Evolutionary conservation across 2,888 invertebrate genomes (phyloP), one percentile per base, ranked within the genome.

Genomic region (Adelognathus sp.): DNA sequence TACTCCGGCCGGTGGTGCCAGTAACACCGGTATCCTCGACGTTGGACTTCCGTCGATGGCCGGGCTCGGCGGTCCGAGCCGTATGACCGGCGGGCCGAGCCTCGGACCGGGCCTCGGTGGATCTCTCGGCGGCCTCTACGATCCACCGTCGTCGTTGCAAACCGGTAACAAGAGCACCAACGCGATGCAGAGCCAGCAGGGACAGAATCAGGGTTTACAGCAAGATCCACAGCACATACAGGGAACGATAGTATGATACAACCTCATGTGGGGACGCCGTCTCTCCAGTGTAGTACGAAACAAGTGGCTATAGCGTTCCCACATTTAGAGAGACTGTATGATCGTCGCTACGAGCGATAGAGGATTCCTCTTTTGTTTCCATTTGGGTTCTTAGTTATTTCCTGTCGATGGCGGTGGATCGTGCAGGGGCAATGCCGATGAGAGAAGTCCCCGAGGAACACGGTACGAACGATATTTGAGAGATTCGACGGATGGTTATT

Each of bases 231-330:
- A 96, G 90, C 96, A 96, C 89, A 92, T 97, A 80, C 97, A 97
- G 92, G 97, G 97, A 85, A 97, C 97, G 90, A 97, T 97, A 92
- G 97, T 97, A 96, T 97, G 97, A 97, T 97, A 97, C 94, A 95
- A 97, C 94, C 95, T 96, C 81, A 96, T 97, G 96, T 96, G 97
- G 96, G 96, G 97, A 94, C 96, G 96, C 92, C 95, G 96, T 93
- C 93, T 95, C 92, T 95, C 96, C 93, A 95, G 96, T 92, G 95
- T 95, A 85, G 92, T 94, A 87, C 94, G 95, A 91, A 96, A 95
- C 90, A 95, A 94, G 92, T 95, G 95, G 94, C 94, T 94, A 90
- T 95, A 94, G 94, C 92, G 93, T 90, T 90, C 92, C 92, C 92
- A 90, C 90, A 90, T 90, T 31, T 66, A 67, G 72, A 71, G 78